Conservation (phyloP, 2,888 invertebrate genomes). For the Scaptomyza flava region DNA sequence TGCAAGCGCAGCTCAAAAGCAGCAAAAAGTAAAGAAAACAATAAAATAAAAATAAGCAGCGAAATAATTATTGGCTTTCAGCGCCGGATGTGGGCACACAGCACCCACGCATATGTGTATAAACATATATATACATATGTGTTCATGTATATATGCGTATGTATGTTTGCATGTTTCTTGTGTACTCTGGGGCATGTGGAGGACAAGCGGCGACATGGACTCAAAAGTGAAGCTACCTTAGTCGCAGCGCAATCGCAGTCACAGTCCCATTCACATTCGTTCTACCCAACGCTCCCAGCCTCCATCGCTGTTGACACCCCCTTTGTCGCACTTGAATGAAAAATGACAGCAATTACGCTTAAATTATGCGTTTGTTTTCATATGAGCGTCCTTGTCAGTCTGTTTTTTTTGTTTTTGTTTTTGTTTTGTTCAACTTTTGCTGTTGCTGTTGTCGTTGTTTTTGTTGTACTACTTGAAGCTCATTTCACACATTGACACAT, state of each 20-base stretch:
- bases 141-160: background rate
- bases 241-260: conserved; percentile 27
- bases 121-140: background rate
- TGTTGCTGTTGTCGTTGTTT: background rate
- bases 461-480: conserved; percentile 63
- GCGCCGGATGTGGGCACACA: conserved; percentile 68
- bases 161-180: background rate
- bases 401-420: conserved; percentile 26
- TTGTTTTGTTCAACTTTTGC: conserved; percentile 14
- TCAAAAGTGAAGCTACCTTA: conserved; percentile 59
- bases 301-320: background rate
- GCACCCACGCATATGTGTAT: conserved; percentile 1
- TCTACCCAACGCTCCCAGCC: too few species aligned
- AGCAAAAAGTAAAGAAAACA: background rate
- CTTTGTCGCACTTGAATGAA: conserved; percentile 67
- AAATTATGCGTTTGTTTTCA: conserved; percentile 81
- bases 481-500: conserved; percentile 72
- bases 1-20: background rate
- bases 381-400: conserved; percentile 74
- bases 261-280: conserved; percentile 12
- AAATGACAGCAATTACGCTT: conserved; percentile 81
- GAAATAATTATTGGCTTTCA: conserved; percentile 74
- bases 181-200: conserved; percentile 28
- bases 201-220: conserved; percentile 57
- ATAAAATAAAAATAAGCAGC: conserved; percentile 21